Evolutionary conservation across 1,140 invertebrate species (phyloP).

Genomic region (Ceratosolen solmsi): DNA sequence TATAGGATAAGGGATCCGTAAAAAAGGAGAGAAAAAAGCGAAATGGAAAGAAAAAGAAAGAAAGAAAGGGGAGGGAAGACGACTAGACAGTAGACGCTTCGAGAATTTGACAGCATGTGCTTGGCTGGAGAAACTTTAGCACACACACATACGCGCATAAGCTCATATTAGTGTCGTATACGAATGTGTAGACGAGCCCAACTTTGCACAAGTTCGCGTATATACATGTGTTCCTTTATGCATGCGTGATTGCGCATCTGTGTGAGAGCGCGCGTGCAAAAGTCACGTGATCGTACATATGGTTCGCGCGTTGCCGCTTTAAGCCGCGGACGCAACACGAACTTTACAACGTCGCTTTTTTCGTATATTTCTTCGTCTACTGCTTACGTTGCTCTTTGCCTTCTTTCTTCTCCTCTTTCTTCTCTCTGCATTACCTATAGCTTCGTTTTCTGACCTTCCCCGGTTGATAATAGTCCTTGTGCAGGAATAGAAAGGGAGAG

Average conservation of each 20-base stretch:
- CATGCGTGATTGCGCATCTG: neutral
- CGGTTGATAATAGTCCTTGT: conserved; percentile 32
- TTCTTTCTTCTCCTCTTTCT: conserved; percentile 38
- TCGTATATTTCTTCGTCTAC: conserved; percentile 8
- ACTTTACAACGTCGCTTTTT: conserved; percentile 30
- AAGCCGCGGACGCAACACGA: neutral
- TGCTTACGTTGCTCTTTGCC: neutral
- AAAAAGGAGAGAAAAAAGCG: conserved; percentile 10
- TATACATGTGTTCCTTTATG: neutral
- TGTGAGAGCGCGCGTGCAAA: neutral
- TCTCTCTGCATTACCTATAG: conserved; percentile 32
- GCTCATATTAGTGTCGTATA: neutral
- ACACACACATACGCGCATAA: neutral
- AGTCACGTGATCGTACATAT: conserved; percentile 44
- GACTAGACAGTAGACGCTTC: conserved; percentile 45
- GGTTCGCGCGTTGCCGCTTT: conserved; percentile 11
- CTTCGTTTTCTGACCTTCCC: conserved; percentile 38
- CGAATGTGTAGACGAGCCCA: neutral
- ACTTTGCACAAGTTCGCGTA: neutral
- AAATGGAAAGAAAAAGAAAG: conserved; percentile 3
- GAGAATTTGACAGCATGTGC: conserved; percentile 42
- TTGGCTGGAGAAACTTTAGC: neutral
- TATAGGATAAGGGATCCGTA: neutral
- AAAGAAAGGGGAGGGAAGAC: neutral
- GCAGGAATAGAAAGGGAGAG: conserved; percentile 33